Conservation (phyloP, 2,888 invertebrate genomes). For the Asteroscopus sphinx region DNA sequence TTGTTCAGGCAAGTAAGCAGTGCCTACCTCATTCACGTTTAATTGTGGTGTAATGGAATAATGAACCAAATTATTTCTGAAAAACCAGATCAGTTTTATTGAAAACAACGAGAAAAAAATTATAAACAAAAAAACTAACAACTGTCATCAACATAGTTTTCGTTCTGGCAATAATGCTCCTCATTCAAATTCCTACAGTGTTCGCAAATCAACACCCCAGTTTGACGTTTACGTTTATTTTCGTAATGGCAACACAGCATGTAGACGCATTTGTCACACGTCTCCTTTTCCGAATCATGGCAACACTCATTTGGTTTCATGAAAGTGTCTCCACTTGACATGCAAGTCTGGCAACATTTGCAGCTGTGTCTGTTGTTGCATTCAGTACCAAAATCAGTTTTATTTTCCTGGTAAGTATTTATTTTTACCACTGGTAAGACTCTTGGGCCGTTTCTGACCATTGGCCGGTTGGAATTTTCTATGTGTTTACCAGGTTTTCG, state of each 20-base stretch:
- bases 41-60: too few relatives aligned
- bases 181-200: constrained; percentile 54
- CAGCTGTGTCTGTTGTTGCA: constrained; percentile 38
- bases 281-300: constrained; percentile 53
- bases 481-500: constrained; percentile 55
- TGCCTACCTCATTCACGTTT: too few relatives aligned
- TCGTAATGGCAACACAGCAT: constrained; percentile 71
- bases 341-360: constrained; percentile 68
- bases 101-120: constrained; percentile 36
- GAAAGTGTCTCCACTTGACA: constrained; percentile 78
- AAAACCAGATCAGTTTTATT: constrained; percentile 16
- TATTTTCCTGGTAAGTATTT: constrained; percentile 19
- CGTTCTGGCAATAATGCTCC: constrained; percentile 31
- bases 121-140: constrained; percentile 46
- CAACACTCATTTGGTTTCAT: constrained; percentile 58
- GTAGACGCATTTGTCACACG: constrained; percentile 66
- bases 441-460: constrained; percentile 77
- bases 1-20: too few relatives aligned
- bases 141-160: constrained; percentile 36
- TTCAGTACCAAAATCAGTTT: constrained; percentile 6
- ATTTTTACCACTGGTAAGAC: constrained; percentile 81
- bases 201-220: constrained; percentile 61
- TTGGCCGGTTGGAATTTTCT: constrained; percentile 73
- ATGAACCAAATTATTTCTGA: too few relatives aligned
- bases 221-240: constrained; percentile 52